Conservation (phyloP, 1,140 invertebrate genomes). For the Orussus abietinus region DNA sequence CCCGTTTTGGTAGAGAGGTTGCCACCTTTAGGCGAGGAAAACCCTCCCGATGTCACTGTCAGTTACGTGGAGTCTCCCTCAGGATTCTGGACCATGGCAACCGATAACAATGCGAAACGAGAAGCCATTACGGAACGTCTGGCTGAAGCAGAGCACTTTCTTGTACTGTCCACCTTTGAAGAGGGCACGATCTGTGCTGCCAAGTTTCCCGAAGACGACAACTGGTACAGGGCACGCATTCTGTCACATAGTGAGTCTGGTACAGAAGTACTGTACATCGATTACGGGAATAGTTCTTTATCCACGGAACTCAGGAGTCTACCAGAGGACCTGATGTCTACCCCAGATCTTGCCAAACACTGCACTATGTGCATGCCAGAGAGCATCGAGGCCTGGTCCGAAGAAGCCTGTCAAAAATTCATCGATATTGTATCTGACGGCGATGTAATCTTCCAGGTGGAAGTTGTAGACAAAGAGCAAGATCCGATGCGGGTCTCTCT, state of each 20-base stretch:
- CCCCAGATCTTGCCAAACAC: conserved; percentile 60
- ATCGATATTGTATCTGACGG: conserved; percentile 61
- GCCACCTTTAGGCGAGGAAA: conserved; percentile 41
- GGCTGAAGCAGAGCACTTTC: conserved; percentile 54
- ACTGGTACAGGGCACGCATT: conserved; percentile 68
- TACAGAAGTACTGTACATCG: conserved; percentile 67
- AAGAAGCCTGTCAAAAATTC: conserved; percentile 62
- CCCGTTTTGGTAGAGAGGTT: conserved; percentile 30
- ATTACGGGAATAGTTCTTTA: conserved; percentile 69
- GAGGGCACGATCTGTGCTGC: conserved; percentile 64
- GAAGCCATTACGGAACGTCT: conserved; percentile 62
- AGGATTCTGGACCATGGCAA: conserved; percentile 70
- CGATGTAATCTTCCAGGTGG: conserved; percentile 61
- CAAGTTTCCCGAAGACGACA: conserved; percentile 64
- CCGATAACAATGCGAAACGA: conserved; percentile 58
- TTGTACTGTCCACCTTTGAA: conserved; percentile 47
- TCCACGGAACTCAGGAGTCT: conserved; percentile 58
- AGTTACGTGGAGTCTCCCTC: conserved; percentile 64
- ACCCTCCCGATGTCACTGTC: conserved; percentile 57
- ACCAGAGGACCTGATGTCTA: conserved; percentile 60
- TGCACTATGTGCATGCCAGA: conserved; percentile 62
- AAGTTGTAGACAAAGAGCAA: conserved; percentile 46
- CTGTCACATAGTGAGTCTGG: conserved; percentile 58
- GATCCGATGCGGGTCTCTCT: conserved; percentile 27
- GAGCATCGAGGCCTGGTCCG: conserved; percentile 59